These are phyloP conservation scores for Vollenhovia emeryi DNA, from an alignment of 1,140 invertebrate genomes.

Conservation along the genomic window DNA sequence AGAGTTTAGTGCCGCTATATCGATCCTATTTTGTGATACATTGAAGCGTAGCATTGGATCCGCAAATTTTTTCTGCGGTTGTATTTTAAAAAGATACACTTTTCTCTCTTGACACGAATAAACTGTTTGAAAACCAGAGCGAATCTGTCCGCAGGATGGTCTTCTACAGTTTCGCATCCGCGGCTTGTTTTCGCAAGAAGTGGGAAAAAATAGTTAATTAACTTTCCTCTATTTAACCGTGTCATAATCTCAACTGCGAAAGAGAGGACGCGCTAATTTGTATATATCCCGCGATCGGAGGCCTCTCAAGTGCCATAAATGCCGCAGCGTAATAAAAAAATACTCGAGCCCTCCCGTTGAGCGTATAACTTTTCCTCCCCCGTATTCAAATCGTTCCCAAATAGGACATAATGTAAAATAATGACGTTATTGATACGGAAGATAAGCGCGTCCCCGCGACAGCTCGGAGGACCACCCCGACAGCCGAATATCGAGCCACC, in stretches of 20 bases:
- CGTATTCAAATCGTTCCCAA: constrained; percentile 29
- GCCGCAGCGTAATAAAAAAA: neutral
- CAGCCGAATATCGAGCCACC: constrained; percentile 43
- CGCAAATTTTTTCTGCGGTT: no score
- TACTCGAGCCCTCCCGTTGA: neutral
- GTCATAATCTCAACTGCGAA: neutral
- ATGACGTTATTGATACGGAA: constrained; percentile 36
- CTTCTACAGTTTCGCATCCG: neutral
- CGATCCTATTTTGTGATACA: no score
- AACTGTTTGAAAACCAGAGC: neutral
- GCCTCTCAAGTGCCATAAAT: neutral
- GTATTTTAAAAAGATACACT: no score
- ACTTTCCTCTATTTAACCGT: neutral
- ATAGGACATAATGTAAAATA: neutral
- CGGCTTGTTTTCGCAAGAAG: neutral
- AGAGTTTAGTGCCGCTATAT: no score
- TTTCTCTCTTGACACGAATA: neutral
- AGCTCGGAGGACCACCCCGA: neutral
- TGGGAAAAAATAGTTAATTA: neutral
- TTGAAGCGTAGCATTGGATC: no score
- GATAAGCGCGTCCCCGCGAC: constrained; percentile 20
- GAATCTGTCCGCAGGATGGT: neutral
- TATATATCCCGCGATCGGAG: neutral
- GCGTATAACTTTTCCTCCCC: neutral
- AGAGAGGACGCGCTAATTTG: neutral